Conservation (phyloP, 2,113 vertebrate species). For the Columbina picui region DNA sequence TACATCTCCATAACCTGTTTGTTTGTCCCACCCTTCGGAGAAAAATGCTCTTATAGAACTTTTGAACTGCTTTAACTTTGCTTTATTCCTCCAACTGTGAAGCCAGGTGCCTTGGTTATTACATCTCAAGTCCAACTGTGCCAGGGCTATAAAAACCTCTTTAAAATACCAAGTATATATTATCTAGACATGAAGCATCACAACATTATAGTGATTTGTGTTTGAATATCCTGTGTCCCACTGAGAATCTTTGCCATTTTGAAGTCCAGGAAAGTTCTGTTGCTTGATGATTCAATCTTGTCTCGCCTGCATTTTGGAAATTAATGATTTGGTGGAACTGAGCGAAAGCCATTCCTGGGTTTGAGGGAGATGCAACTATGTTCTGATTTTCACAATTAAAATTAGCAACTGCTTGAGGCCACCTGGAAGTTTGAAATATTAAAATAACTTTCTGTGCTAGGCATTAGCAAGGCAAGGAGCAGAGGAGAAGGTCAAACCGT, state of each 20-base stretch:
- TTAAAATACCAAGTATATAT: conserved; percentile 41
- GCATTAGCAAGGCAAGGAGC: not conserved
- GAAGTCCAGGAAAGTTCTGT: not conserved
- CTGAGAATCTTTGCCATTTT: not conserved
- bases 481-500: fast-evolving
- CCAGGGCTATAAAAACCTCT: conserved; percentile 14
- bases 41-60: not conserved
- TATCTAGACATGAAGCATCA: conserved; percentile 16
- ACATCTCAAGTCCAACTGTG: not conserved
- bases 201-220: not conserved
- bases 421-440: not conserved
- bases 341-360: not conserved
- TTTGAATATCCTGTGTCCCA: not conserved
- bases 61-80: conserved; percentile 30
- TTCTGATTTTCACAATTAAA: not conserved
- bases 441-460: not conserved
- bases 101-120: conserved; percentile 23
- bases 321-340: not conserved
- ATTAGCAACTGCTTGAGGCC: not conserved
- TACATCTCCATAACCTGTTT: not conserved
- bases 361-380: not conserved
- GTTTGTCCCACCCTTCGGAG: not conserved
- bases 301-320: not conserved
- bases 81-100: conserved; percentile 47
- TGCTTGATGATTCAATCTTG: not conserved